Conservation (phyloP, 2,113 vertebrate genomes). For the Hiodon alosoides region DNA sequence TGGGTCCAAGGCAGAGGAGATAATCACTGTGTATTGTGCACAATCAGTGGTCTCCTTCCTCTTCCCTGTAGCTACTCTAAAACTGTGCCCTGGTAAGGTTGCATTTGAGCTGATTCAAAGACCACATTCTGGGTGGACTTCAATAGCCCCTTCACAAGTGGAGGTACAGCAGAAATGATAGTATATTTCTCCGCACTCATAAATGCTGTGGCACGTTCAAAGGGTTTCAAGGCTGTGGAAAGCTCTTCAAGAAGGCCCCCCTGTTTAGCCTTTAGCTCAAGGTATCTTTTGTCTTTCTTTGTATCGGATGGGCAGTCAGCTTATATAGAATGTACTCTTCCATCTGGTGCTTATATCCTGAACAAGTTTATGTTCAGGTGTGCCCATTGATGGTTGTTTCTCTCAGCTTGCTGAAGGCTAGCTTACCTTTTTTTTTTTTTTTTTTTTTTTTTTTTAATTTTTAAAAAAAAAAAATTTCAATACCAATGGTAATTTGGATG, state of each 20-base stretch:
- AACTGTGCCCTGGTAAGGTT: slow-evolving; percentile 21
- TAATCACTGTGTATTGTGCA: slow-evolving; percentile 14
- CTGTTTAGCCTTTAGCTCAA: slow-evolving; percentile 28
- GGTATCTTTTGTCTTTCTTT: slow-evolving; percentile 19
- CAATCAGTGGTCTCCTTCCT: slow-evolving; percentile 22
- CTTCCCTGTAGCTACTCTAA: slow-evolving; percentile 18
- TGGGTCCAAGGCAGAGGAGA: slow-evolving; percentile 21
- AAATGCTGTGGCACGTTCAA: slow-evolving; percentile 28
- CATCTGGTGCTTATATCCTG: slow-evolving; percentile 21
- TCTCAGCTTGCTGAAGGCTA: slow-evolving; percentile 20
- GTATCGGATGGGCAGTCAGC: slow-evolving; percentile 19
- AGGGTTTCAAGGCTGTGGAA: slow-evolving; percentile 20
- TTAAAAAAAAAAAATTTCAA: too few relatives aligned
- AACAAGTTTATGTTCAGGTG: slow-evolving; percentile 21
- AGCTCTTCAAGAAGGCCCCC: slow-evolving; percentile 29
- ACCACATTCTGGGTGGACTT: slow-evolving; percentile 13
- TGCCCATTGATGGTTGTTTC: slow-evolving; percentile 25
- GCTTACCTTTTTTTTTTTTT: too few relatives aligned
- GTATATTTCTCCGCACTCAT: slow-evolving; percentile 30
- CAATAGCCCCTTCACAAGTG: slow-evolving; percentile 26
- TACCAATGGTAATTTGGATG: too few relatives aligned
- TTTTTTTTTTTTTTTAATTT: too few relatives aligned
- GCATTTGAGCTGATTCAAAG: slow-evolving; percentile 16
- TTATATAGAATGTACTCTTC: slow-evolving; percentile 24
- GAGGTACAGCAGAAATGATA: slow-evolving; percentile 28